Base-by-base conservation (phyloP, 1,140 invertebrate species). In the Glomeris maerens region DNA sequence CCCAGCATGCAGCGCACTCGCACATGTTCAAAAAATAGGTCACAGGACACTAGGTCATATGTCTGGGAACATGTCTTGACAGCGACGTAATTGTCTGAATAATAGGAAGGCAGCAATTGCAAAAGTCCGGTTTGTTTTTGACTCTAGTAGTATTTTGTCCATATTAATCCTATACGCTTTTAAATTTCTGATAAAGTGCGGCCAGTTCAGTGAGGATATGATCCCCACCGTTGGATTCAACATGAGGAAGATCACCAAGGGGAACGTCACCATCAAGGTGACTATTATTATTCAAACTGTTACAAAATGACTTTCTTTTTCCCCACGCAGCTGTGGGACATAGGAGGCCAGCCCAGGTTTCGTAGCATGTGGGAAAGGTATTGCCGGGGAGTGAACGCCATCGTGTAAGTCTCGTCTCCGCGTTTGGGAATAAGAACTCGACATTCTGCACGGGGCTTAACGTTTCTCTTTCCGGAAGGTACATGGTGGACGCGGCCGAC, bases 151-250 rank as follows among this genome's bases (percentile, higher is more conserved):
- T 36, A 36, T 36, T 36, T 36, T 36, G 27, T 28, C 14, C 14
- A 41, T 38, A 13, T 38, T 45, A 3, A 2, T 50, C 31, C 14
- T 0, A 39, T 59, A 22, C 23, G 22, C 29, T 54, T 10, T 49
- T 10, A 54, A 41, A 53, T 62, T 64, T 55, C 54, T 61, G 74
- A 77, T 51, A 47, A 70, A 93, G 87, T 45, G 17, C 57, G 95
- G 94, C 23, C 91, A 98, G 64, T 99, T 98, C 67, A 95, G 85
- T 63, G 95, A 98, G 78, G 96, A 99, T 60, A 98, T 98, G 93
- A 99, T 99, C 62, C 96, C 96, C 13, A 99, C 96, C 58, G 95
- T 99, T 50, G 96, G 96, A 21, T 99, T 99, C 69, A 99, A 99
- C 64, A 98, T 99, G 94, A 78, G 95, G 50, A 98, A 98, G 78